Base-by-base conservation (phyloP, 1,140 invertebrate species). In the Anastatus disparis region DNA sequence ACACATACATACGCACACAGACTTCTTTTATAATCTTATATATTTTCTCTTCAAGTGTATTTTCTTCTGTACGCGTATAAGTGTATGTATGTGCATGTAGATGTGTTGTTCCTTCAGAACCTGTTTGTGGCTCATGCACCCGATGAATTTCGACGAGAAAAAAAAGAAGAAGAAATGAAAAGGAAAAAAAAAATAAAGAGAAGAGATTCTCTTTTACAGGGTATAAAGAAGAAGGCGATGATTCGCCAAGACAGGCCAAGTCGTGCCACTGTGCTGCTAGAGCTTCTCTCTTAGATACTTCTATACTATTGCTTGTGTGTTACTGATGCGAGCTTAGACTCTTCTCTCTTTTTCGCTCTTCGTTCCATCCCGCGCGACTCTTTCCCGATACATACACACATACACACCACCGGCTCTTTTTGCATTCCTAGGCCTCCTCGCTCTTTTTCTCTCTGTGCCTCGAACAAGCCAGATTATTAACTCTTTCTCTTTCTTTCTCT, bases 391-490 rank as follows among this genome's bases (percentile, higher is more conserved):
- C n/a, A n/a, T n/a, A n/a, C n/a, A n/a, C n/a, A n/a, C n/a, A n/a
- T n/a, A n/a, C n/a, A n/a, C n/a, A n/a, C n/a, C n/a, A n/a, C n/a
- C 56, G 55, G 10, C 15, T 35, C 59, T 70, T 70, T 70, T 70
- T 70, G 59, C 68, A 70, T 70, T 70, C 68, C 59, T 48, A n/a
- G n/a, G n/a, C n/a, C n/a, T 35, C 13, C 26, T 7, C 9, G 38
- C 48, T 56, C 44, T 61, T 69, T 69, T 69, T 61, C 44, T 50
- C 48, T 50, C 17, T 24, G 17, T 20, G 17, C n/a, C 12, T 31
- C 40, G 59, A 63, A 63, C 68, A 70, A 53, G 59, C 40, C 68
- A 63, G 59, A 70, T 70, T 70, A 70, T 70, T 70, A 62, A 70
- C 68, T 70, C n/a, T n/a, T n/a, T n/a, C n/a, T n/a, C n/a, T n/a